A percentile compares a stretch with the other conserved stretches of the same genome.
Evolutionary conservation across 2,888 invertebrate species (phyloP).

Genomic region (Pecten maximus): DNA sequence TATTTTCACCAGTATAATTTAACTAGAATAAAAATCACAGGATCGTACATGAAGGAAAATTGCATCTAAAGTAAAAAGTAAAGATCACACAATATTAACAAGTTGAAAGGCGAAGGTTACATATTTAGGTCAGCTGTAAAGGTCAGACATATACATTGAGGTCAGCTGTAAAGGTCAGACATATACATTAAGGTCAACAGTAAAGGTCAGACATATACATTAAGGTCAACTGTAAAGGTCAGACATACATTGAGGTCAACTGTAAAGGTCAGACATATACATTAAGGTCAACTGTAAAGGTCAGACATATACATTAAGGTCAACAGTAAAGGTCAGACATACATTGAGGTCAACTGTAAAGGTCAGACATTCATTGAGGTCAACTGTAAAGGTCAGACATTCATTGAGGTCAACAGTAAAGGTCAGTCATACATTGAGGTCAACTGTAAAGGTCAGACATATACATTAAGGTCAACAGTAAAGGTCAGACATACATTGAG

Average conservation of each 20-base stretch:
- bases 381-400: background rate
- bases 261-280: background rate
- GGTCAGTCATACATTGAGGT: background rate
- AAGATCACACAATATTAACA: too few species aligned
- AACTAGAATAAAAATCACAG: too few species aligned
- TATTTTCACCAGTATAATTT: too few species aligned
- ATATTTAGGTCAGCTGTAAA: background rate
- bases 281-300: background rate
- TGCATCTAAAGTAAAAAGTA: too few species aligned
- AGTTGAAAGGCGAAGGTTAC: background rate
- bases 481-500: background rate
- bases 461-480: background rate
- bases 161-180: background rate
- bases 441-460: background rate
- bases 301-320: background rate
- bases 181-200: background rate
- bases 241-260: background rate
- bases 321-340: background rate
- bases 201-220: background rate
- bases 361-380: background rate
- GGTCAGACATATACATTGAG: background rate
- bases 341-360: background rate
- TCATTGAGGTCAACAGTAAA: too few species aligned
- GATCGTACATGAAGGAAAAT: too few species aligned
- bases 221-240: background rate